Conservation (phyloP, 2,888 invertebrate genomes). For the Drosophila emarginata region DNA sequence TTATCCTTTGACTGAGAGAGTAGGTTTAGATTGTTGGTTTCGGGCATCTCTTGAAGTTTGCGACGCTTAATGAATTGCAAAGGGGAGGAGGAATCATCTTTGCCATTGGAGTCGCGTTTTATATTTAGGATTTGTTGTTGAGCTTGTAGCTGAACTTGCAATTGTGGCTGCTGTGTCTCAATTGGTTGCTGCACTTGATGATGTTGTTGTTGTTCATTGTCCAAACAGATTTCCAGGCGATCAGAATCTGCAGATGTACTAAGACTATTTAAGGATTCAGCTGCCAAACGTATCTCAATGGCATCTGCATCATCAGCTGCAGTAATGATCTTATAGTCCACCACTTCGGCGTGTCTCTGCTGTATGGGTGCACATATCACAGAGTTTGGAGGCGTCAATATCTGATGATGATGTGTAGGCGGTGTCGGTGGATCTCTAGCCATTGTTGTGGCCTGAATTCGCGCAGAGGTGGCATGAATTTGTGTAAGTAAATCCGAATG, state of each 20-base stretch:
- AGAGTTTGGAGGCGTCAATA: constrained; percentile 57
- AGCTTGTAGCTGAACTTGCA: constrained; percentile 10
- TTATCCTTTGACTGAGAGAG: constrained; percentile 40
- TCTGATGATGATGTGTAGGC: constrained; percentile 31
- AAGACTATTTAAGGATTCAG: constrained; percentile 64
- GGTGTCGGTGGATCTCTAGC: constrained; percentile 24
- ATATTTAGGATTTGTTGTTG: constrained; percentile 19
- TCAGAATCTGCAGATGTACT: constrained; percentile 74
- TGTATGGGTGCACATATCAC: constrained; percentile 45
- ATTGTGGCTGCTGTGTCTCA: neutral
- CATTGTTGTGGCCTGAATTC: neutral
- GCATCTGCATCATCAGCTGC: constrained; percentile 65
- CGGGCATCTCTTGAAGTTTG: constrained; percentile 49
- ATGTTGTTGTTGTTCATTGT: constrained; percentile 38
- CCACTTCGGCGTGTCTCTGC: constrained; percentile 39
- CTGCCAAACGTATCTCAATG: constrained; percentile 75
- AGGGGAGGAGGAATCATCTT: constrained; percentile 20
- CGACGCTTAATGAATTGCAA: constrained; percentile 55
- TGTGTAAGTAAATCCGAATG: constrained; percentile 69
- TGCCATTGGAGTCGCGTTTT: constrained; percentile 31
- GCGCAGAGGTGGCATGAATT: constrained; percentile 56
- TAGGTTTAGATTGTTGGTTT: neutral
- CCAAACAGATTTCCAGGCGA: constrained; percentile 75
- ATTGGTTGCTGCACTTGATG: neutral
- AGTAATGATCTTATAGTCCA: constrained; percentile 74